phyloP scores from a whole-genome alignment of 2,888 invertebrate genomes.

The Liodrosophila aerea region DNA sequence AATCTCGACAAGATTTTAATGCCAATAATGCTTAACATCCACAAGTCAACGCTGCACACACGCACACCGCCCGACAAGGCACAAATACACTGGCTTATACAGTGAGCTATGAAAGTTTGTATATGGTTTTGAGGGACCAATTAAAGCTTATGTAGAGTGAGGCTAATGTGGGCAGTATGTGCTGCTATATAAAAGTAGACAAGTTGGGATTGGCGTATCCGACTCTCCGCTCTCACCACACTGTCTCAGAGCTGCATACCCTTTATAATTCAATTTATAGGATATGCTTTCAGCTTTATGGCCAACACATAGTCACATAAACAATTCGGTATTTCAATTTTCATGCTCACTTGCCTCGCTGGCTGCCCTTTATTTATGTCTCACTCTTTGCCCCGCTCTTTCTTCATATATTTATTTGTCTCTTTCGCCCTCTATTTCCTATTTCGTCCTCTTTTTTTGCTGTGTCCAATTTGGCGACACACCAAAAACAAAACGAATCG shows the following conservation, averaged over 20 bases:
- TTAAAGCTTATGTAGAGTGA: too few species aligned
- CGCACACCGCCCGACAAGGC: too few species aligned
- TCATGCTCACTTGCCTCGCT: slow-evolving; percentile 45
- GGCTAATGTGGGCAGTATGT: too few species aligned
- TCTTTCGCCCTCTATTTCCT: neutral
- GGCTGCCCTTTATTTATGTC: neutral
- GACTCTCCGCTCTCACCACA: too few species aligned
- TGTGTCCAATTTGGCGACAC: slow-evolving; percentile 42
- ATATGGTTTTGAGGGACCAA: too few species aligned
- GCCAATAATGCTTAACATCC: neutral
- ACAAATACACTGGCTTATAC: too few species aligned
- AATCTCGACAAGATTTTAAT: neutral
- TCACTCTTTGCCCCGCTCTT: neutral
- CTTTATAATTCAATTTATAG: neutral
- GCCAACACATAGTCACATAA: slow-evolving; percentile 14
- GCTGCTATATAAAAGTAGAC: too few species aligned
- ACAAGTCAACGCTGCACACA: neutral
- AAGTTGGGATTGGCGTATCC: too few species aligned
- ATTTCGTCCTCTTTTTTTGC: slow-evolving; percentile 13
- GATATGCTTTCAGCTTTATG: slow-evolving; percentile 17
- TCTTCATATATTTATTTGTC: neutral
- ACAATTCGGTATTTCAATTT: slow-evolving; percentile 52
- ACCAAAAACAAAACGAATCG: slow-evolving; percentile 59
- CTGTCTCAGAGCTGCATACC: neutral
- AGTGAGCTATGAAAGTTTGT: too few species aligned